Percentiles rank a stretch among this genome's conserved stretches.
phyloP scores from a whole-genome alignment of 2,888 invertebrate genomes.

The Cerastis rubricosa region DNA sequence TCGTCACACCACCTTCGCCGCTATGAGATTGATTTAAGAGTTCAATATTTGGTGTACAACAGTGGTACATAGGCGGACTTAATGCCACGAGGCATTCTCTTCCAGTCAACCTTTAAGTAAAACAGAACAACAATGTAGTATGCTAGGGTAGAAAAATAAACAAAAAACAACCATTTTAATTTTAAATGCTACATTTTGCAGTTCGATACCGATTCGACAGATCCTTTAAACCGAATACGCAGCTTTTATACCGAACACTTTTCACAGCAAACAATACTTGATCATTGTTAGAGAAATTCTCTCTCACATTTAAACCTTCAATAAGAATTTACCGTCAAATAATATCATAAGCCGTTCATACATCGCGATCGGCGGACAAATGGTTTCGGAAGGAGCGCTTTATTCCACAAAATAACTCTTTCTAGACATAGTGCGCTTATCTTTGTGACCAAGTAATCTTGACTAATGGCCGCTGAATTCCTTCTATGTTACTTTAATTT shows the following conservation, averaged over 20 bases:
- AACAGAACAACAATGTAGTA: not conserved
- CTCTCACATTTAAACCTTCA: conserved; percentile 28
- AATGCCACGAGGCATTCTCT: not conserved
- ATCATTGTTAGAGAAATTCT: conserved; percentile 5
- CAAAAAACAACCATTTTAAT: not conserved
- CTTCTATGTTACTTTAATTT: conserved; percentile 64
- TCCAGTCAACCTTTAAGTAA: no score
- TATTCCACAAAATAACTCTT: conserved; percentile 63
- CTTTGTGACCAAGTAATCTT: conserved; percentile 60
- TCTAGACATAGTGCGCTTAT: conserved; percentile 57
- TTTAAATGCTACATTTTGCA: not conserved
- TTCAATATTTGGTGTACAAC: not conserved
- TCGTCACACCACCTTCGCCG: no score
- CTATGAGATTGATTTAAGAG: not conserved
- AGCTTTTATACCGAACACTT: not conserved
- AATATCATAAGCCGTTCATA: conserved; percentile 56
- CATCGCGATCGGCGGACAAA: conserved; percentile 54
- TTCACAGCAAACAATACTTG: conserved; percentile 6
- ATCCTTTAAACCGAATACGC: not conserved
- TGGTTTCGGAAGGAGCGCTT: conserved; percentile 58
- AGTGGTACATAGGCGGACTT: not conserved
- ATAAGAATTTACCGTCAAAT: conserved; percentile 57
- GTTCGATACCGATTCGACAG: not conserved
- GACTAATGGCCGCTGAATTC: conserved; percentile 56
- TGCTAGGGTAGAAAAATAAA: not conserved